Percentiles rank a stretch among this genome's conserved stretches.
Evolutionary conservation across 2,113 vertebrate genomes (phyloP).

Genomic region (Cyprinodon tularosa): DNA sequence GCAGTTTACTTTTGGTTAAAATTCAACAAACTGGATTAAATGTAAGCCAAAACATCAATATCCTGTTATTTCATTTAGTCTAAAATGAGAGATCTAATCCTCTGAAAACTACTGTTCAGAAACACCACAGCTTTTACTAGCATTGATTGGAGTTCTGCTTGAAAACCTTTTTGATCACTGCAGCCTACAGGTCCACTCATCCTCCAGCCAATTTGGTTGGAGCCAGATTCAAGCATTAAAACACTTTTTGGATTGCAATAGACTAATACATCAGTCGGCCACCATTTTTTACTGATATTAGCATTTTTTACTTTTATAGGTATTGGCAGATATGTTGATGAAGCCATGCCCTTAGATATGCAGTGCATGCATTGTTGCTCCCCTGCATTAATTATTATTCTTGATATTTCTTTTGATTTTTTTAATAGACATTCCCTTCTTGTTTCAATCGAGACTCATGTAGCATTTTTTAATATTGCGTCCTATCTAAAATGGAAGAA

Average conservation of each 20-base stretch:
- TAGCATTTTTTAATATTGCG: too few relatives aligned
- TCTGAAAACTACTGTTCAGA: not conserved
- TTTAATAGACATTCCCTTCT: too few relatives aligned
- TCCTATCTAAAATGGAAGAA: too few relatives aligned
- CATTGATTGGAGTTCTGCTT: not conserved
- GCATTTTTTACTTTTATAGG: too few relatives aligned
- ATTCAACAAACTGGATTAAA: conserved; percentile 1
- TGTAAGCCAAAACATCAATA: not conserved
- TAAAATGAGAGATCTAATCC: not conserved
- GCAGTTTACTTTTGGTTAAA: not conserved
- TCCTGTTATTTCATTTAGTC: not conserved
- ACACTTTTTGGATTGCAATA: not conserved
- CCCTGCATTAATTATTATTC: too few relatives aligned
- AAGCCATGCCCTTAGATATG: too few relatives aligned
- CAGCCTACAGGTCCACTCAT: not conserved
- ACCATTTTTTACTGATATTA: too few relatives aligned
- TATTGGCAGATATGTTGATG: too few relatives aligned
- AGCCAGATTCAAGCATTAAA: not conserved
- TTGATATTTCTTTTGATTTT: too few relatives aligned
- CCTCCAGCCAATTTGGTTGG: not conserved
- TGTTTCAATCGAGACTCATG: too few relatives aligned
- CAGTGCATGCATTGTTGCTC: too few relatives aligned
- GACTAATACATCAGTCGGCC: too few relatives aligned
- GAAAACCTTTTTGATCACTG: not conserved
- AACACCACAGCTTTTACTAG: not conserved